Evolutionary conservation across 2,888 invertebrate genomes (phyloP), one percentile per base, ranked within the genome.

Genomic region (Caenorhabditis japonica): DNA sequence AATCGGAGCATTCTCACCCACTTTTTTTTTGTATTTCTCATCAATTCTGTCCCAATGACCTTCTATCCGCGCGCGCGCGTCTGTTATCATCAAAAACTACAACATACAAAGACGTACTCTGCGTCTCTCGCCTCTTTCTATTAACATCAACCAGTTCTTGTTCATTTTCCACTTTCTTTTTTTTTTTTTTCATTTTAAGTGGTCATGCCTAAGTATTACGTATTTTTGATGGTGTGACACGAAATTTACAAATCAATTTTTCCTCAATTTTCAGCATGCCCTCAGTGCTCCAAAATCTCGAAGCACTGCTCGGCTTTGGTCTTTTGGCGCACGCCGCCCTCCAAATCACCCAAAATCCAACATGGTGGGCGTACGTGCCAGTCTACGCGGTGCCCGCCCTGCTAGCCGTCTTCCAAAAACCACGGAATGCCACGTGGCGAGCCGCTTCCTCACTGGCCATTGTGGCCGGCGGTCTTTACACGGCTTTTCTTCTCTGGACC

Each of bases 51-150:
- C n/a, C n/a, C n/a, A n/a, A 21, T 21, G 25, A 44, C 44, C 19
- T 64, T 51, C 21, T 51, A 44, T 52, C 33, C 23, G 12, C 23
- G 36, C 39, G n/a, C n/a, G n/a, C n/a, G n/a, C n/a, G n/a, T n/a
- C n/a, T n/a, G 38, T 68, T 68, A 59, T 68, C 66, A 53, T 34
- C n/a, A n/a, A n/a, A n/a, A n/a, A 51, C 70, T 70, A 70, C 70
- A 70, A 70, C 61, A 70, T 70, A 70, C 60, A 61, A 36, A 30
- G n/a, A n/a, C n/a, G n/a, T n/a, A n/a, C 25, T 61, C 60, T 70
- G 49, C 55, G 55, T 61, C 60, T 61, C 43, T 49, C 2, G 34
- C 43, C 7, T 44, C 30, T 30, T 10, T 30, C 30, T 7, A 7
- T 10, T 30, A 30, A 30, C n/a, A n/a, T n/a, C n/a, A n/a, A n/a